phyloP scores from a whole-genome alignment of 2,888 invertebrate genomes.

The Allacma fusca region DNA sequence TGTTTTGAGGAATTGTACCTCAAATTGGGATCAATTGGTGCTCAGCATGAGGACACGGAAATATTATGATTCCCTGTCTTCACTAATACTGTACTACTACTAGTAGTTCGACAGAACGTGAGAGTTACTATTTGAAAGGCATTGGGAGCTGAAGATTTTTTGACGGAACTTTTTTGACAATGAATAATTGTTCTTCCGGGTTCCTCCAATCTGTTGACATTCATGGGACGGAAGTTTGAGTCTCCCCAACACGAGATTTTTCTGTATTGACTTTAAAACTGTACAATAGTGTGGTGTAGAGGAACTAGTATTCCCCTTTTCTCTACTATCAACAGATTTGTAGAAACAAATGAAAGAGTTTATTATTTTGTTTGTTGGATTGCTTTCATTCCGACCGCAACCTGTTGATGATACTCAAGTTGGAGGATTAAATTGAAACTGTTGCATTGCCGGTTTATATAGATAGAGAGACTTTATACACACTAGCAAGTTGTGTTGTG shows the following conservation, averaged over 20 bases:
- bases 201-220: background rate
- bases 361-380: background rate
- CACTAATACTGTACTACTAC: too few relatives aligned
- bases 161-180: background rate
- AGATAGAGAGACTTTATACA: too few relatives aligned
- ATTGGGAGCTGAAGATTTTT: too few relatives aligned
- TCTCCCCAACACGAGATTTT: background rate
- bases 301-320: too few relatives aligned
- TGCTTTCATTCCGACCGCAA: background rate
- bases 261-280: background rate
- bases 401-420: background rate
- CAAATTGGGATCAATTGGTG: background rate
- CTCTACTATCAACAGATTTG: too few relatives aligned
- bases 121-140: too few relatives aligned
- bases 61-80: background rate
- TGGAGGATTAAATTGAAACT: too few relatives aligned
- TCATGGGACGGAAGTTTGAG: background rate
- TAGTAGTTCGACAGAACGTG: too few relatives aligned
- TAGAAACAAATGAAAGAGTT: background rate
- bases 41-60: conserved; percentile 9
- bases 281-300: background rate
- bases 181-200: background rate
- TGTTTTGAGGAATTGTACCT: conserved; percentile 2
- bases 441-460: too few relatives aligned
- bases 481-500: too few relatives aligned